These are phyloP conservation scores for Theocolax elegans DNA, from an alignment of 1,140 invertebrate genomes.

Conservation along the genomic window DNA sequence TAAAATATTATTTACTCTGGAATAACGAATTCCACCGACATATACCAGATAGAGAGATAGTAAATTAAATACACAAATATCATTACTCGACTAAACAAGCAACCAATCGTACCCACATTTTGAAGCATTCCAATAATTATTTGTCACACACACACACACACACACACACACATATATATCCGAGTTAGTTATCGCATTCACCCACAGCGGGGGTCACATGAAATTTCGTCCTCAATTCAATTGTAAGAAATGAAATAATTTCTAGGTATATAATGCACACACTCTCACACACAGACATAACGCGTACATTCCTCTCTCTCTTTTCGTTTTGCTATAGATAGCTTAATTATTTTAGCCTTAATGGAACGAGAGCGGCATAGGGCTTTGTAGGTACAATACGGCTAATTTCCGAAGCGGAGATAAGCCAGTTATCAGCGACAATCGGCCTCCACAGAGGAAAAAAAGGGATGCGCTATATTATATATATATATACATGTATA, in stretches of 20 bases:
- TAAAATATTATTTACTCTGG: too few species aligned
- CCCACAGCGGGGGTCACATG: not conserved
- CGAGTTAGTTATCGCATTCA: conserved; percentile 8
- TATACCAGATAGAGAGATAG: too few species aligned
- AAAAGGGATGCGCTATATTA: not conserved
- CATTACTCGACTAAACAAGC: too few species aligned
- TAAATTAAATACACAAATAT: too few species aligned
- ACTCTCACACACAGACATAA: too few species aligned
- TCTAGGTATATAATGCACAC: conserved; percentile 23
- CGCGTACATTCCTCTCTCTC: not conserved
- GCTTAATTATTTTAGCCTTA: conserved; percentile 46
- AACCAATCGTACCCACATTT: too few species aligned
- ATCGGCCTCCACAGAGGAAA: conserved; percentile 44
- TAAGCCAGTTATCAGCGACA: conserved; percentile 54
- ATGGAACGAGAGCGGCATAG: conserved; percentile 37
- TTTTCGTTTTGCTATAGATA: too few species aligned
- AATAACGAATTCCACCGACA: too few species aligned
- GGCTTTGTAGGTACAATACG: conserved; percentile 48
- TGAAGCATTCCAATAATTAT: conserved; percentile 5
- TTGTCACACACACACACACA: too few species aligned
- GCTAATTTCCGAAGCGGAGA: conserved; percentile 52
- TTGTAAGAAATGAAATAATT: conserved; percentile 29
- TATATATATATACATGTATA: too few species aligned
- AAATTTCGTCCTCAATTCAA: conserved; percentile 34
- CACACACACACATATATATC: too few species aligned